phyloP scores from a whole-genome alignment of 2,797 vertebrate species.

The Anableps anableps region DNA sequence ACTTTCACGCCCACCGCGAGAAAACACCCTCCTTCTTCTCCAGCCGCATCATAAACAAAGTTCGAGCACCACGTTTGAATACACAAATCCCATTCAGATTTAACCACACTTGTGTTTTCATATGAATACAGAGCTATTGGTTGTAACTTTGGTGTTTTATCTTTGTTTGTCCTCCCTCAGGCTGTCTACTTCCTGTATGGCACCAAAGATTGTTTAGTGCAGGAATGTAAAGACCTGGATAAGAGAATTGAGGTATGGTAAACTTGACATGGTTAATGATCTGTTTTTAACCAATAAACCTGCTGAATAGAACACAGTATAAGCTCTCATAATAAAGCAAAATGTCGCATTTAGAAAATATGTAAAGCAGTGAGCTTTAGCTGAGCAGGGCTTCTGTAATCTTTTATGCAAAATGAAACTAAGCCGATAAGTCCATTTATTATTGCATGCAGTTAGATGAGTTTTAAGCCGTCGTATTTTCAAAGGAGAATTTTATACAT shows the following conservation, averaged over 20 bases:
- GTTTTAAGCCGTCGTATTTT: neutral
- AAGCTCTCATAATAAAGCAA: neutral
- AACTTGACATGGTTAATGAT: neutral
- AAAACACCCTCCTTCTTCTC: slow-evolving; percentile 97
- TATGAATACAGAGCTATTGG: neutral
- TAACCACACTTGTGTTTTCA: slow-evolving; percentile 6
- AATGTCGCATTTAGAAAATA: too few species aligned
- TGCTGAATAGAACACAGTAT: neutral
- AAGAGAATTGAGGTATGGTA: slow-evolving; percentile 94
- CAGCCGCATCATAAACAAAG: slow-evolving; percentile 99
- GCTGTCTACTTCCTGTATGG: slow-evolving; percentile 97
- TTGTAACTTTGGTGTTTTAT: neutral
- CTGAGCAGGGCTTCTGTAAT: neutral
- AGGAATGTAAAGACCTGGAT: slow-evolving; percentile 98
- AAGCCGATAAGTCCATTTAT: neutral
- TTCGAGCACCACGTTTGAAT: slow-evolving; percentile 49
- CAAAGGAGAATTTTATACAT: neutral
- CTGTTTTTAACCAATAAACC: neutral
- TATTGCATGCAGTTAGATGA: neutral
- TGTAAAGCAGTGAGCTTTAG: neutral
- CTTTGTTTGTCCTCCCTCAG: slow-evolving; percentile 65
- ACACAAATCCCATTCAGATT: slow-evolving; percentile 4
- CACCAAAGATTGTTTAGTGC: slow-evolving; percentile 98
- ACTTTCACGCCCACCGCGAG: slow-evolving; percentile 94
- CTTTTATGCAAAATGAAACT: neutral